Percentiles rank a stretch among this genome's conserved stretches.
Evolutionary conservation across 2,113 vertebrate genomes (phyloP).

Genomic region (Aspidoscelis tigris): DNA sequence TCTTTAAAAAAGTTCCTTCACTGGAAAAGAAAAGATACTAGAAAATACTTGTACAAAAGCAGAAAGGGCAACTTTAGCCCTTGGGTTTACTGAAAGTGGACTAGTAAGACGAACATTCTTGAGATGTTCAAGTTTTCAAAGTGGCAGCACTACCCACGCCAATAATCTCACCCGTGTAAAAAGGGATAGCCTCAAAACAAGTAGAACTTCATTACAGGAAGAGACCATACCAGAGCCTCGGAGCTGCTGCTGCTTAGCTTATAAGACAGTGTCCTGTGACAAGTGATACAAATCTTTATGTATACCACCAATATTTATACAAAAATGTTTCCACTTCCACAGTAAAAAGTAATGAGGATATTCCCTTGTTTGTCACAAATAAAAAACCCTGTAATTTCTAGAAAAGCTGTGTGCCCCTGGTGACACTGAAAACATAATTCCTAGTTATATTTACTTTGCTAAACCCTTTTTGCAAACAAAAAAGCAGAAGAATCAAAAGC

Average conservation of each 20-base stretch:
- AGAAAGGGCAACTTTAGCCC: constrained; percentile 32
- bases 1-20: constrained; percentile 39
- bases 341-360: constrained; percentile 61
- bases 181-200: constrained; percentile 1
- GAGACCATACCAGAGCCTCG: constrained; percentile 70
- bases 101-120: constrained; percentile 31
- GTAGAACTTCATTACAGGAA: constrained; percentile 11
- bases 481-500: not conserved
- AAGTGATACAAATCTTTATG: constrained; percentile 21
- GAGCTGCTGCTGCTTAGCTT: constrained; percentile 34
- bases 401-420: constrained; percentile 45
- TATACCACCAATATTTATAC: constrained; percentile 53
- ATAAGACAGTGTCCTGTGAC: constrained; percentile 22
- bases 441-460: constrained; percentile 54
- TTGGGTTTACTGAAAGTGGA: constrained; percentile 25
- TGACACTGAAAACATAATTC: constrained; percentile 48
- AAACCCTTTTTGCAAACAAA: constrained; percentile 18
- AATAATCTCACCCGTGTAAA: not conserved
- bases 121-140: not conserved
- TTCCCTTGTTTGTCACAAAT: constrained; percentile 60
- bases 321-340: constrained; percentile 56
- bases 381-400: constrained; percentile 41
- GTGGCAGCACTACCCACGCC: not conserved
- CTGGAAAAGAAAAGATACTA: constrained; percentile 40
- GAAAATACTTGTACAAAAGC: constrained; percentile 64